Conservation (phyloP, 2,113 vertebrate species). For the Mobula hypostoma region DNA sequence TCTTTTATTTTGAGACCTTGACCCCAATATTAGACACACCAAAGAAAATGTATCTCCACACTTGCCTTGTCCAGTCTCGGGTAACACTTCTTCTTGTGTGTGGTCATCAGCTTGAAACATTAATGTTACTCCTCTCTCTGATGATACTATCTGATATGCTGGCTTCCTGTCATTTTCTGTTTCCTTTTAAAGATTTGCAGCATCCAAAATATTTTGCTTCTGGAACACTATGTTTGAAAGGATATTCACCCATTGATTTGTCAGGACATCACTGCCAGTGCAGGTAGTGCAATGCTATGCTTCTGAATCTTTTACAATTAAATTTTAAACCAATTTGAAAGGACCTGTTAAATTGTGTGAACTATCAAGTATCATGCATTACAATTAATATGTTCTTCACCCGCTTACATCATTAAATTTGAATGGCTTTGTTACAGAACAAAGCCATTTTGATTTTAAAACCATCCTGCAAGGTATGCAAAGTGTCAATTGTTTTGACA, state of each 20-base stretch:
- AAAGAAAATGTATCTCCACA: too few species aligned
- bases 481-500: conserved; percentile 6
- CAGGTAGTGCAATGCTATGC: background rate
- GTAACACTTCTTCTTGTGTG: too few species aligned
- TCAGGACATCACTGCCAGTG: background rate
- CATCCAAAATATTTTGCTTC: too few species aligned
- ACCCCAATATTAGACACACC: too few species aligned
- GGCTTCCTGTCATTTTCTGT: too few species aligned
- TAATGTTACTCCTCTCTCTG: too few species aligned
- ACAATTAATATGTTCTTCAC: background rate
- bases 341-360: background rate
- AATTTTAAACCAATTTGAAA: background rate
- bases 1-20: too few species aligned
- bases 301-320: background rate
- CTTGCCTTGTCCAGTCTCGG: too few species aligned
- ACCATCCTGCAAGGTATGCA: background rate
- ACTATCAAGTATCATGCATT: background rate
- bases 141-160: too few species aligned
- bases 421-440: background rate
- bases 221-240: background rate
- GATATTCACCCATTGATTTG: background rate
- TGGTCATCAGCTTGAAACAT: too few species aligned
- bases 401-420: background rate
- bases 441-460: background rate
- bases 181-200: too few species aligned